A percentile compares a stretch with the other conserved stretches of the same genome.
These are phyloP conservation scores for Echinarachnius parma DNA, from an alignment of 53 echinoderm and acorn worm species.

Conservation along the genomic window DNA sequence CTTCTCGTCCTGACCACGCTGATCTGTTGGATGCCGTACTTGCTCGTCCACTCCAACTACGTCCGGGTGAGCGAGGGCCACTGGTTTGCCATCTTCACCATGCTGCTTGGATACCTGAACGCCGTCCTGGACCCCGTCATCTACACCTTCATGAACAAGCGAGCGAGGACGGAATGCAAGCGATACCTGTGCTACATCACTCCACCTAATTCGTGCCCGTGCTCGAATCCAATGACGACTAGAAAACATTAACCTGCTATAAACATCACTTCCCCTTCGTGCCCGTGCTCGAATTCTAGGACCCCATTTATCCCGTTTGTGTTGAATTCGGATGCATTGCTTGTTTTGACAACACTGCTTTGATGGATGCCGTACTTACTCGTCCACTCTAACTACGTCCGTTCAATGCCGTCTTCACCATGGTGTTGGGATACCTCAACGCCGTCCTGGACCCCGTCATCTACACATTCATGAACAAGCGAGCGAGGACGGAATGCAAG, in stretches of 20 bases:
- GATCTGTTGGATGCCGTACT: slow-evolving; percentile 32
- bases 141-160: slow-evolving; percentile 38
- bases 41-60: slow-evolving; percentile 33
- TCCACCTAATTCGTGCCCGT: background rate
- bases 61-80: slow-evolving; percentile 35
- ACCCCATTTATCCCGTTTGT: too few relatives aligned
- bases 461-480: slow-evolving; percentile 38
- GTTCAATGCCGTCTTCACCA: slow-evolving; percentile 23
- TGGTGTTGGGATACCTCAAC: slow-evolving; percentile 35
- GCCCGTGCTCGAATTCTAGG: too few relatives aligned
- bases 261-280: too few relatives aligned
- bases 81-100: slow-evolving; percentile 32
- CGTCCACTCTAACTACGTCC: slow-evolving; percentile 31
- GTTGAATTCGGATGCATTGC: too few relatives aligned
- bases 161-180: slow-evolving; percentile 28
- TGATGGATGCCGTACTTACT: slow-evolving; percentile 39
- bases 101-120: slow-evolving; percentile 37
- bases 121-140: slow-evolving; percentile 26
- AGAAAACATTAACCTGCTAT: too few relatives aligned
- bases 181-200: slow-evolving; percentile 2
- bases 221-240: too few relatives aligned
- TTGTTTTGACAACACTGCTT: slow-evolving; percentile 25
- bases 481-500: slow-evolving; percentile 28
- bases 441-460: slow-evolving; percentile 26
- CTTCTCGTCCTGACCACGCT: slow-evolving; percentile 32